Percentiles rank a stretch among this genome's conserved stretches.
These are phyloP conservation scores for Argentina silus DNA, from an alignment of 2,797 vertebrate genomes.

Conservation along the genomic window DNA sequence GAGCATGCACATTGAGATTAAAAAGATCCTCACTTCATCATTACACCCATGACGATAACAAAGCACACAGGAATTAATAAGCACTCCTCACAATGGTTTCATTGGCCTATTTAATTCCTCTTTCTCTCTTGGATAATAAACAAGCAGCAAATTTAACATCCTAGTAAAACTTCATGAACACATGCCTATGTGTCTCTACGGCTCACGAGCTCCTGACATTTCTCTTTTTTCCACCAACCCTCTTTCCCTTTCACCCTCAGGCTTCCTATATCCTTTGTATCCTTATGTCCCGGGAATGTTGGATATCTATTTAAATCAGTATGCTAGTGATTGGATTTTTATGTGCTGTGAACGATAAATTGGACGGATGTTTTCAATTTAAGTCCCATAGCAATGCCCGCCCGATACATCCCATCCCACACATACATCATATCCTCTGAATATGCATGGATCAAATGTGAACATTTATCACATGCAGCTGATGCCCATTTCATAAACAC, in stretches of 20 bases:
- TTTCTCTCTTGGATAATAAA: conserved; percentile 55
- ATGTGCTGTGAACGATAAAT: conserved; percentile 40
- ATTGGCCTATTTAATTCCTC: conserved; percentile 52
- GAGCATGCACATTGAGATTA: conserved; percentile 26
- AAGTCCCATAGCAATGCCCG: conserved; percentile 55
- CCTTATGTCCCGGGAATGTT: conserved; percentile 39
- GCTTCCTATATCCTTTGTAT: background rate
- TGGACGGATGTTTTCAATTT: conserved; percentile 37
- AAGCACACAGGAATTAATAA: conserved; percentile 62
- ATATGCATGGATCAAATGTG: conserved; percentile 49
- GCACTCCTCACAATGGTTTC: conserved; percentile 43
- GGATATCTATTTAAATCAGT: conserved; percentile 46
- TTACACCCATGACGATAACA: conserved; percentile 48
- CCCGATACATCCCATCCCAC: conserved; percentile 41
- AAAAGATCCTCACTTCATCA: conserved; percentile 58
- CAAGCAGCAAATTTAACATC: conserved; percentile 60
- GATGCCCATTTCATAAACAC: conserved; percentile 35
- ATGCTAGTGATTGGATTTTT: conserved; percentile 30
- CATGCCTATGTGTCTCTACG: conserved; percentile 18
- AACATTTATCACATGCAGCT: conserved; percentile 22
- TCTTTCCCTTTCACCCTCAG: background rate
- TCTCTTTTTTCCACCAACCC: conserved; percentile 21
- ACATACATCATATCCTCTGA: conserved; percentile 31
- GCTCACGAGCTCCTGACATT: conserved; percentile 28
- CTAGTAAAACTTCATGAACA: conserved; percentile 60